Percentiles rank a stretch among this genome's conserved stretches.
Conservation (phyloP, 2,888 invertebrate genomes). For the Leptothorax acervorum region DNA sequence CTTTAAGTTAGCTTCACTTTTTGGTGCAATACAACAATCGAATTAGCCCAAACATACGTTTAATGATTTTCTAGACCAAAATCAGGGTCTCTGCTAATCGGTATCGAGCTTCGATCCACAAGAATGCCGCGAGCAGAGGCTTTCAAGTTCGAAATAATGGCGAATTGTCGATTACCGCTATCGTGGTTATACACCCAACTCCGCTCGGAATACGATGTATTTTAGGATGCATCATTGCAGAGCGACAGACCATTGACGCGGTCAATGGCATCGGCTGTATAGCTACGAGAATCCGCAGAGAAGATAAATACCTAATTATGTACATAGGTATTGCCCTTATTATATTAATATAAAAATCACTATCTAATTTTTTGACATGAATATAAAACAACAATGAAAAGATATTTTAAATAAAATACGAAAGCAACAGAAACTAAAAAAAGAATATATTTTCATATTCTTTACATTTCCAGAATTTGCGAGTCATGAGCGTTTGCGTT, state of each 20-base stretch:
- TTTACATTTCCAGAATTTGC: not conserved
- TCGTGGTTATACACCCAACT: constrained; percentile 10
- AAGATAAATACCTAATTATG: not conserved
- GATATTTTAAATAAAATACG: not conserved
- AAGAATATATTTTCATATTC: not conserved
- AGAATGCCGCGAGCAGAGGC: constrained; percentile 6
- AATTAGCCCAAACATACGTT: not conserved
- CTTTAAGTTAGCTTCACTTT: not conserved
- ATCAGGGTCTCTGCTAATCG: constrained; percentile 17
- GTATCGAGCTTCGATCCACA: constrained; percentile 10
- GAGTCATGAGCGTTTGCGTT: not conserved
- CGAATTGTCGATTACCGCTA: constrained; percentile 46
- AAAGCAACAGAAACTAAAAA: not conserved
- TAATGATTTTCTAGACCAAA: not conserved
- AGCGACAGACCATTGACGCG: constrained; percentile 4
- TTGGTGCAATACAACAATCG: not conserved
- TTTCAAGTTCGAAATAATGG: constrained; percentile 37
- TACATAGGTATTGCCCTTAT: not conserved
- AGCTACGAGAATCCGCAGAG: not conserved
- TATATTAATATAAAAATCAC: not conserved
- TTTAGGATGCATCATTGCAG: constrained; percentile 21
- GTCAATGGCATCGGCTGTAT: not conserved
- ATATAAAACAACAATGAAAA: not conserved
- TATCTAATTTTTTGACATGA: not conserved
- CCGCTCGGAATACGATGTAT: not conserved